Percentiles rank a stretch among this genome's conserved stretches.
Evolutionary conservation across 2,888 invertebrate species (phyloP).

Genomic region (Brachynemurus nebulosus): DNA sequence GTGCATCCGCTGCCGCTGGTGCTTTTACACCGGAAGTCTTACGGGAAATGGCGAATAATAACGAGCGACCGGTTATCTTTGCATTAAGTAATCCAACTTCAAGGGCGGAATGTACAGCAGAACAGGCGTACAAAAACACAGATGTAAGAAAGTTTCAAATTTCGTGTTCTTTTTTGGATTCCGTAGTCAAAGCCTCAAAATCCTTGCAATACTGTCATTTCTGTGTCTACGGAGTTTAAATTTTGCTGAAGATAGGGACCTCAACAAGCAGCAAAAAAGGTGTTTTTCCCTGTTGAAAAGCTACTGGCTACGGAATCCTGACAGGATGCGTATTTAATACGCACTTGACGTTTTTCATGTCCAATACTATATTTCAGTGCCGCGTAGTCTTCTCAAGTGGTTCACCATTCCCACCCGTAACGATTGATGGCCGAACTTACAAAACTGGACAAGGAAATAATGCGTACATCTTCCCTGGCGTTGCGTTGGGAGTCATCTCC

Average conservation of each 20-base stretch:
- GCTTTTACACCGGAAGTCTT: slow-evolving; percentile 88
- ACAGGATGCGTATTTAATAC: too few species aligned
- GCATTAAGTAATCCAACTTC: slow-evolving; percentile 96
- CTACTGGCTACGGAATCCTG: too few species aligned
- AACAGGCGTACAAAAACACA: slow-evolving; percentile 79
- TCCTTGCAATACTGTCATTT: background rate
- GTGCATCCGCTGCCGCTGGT: slow-evolving; percentile 84
- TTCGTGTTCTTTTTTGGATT: background rate
- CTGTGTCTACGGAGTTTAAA: background rate
- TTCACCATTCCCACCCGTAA: slow-evolving; percentile 85
- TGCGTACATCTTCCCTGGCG: slow-evolving; percentile 94
- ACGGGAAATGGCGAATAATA: slow-evolving; percentile 68
- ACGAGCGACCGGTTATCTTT: slow-evolving; percentile 84
- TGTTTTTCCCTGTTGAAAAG: too few species aligned
- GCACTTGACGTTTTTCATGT: too few species aligned
- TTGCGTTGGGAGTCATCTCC: slow-evolving; percentile 80
- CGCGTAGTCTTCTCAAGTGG: slow-evolving; percentile 97
- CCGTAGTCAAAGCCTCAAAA: background rate
- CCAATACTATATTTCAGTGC: too few species aligned
- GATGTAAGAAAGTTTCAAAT: slow-evolving; percentile 40
- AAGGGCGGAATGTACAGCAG: slow-evolving; percentile 99
- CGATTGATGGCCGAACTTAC: slow-evolving; percentile 61
- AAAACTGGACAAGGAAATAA: slow-evolving; percentile 97
- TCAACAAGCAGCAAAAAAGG: too few species aligned
- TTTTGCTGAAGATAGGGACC: too few species aligned